Evolutionary conservation across 2,113 vertebrate genomes (phyloP), one percentile per base, ranked within the genome.

Genomic region (Hydrolagus affinis): DNA sequence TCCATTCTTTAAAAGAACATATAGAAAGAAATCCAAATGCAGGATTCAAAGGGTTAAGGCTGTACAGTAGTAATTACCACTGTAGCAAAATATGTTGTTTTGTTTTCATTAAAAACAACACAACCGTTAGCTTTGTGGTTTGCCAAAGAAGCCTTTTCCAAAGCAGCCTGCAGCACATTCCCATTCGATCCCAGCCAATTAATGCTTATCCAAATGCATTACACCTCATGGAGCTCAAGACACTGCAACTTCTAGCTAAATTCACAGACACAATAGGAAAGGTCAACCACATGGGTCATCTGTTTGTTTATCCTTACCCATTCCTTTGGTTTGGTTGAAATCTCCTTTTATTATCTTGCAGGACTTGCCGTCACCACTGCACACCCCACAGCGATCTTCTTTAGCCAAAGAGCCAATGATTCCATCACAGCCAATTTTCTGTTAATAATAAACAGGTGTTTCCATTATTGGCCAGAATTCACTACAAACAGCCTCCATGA

Each of bases 361-460:
- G 87, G 96, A 97, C 89, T 92, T 95, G 2, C 96, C 97, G 0
- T 98, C 95, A 7, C 98, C 97, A 8, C 92, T 97, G 89, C 98
- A 99, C 86, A 98, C 88, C 0, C 97, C 97, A 68, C 98, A 99
- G 70, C 94, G 93, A 91, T 99, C 97, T 89, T 99, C 98, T 88
- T 96, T 96, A 86, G 96, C 96, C 0, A 92, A 92, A 0, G 97
- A 98, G 77, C 97, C 96, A 21, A 99, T 96, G 90, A 98, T 95
- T 86, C 97, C 93, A 17, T 99, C 96, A 59, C 97, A 99, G 89
- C 97, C 97, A 11, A 98, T 97, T 93, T 95, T 98, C 98, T 99
- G 88, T 87, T 32, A 87, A 87, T 83, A 88, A 86, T 21, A 90
- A 90, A 19, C 88, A 92, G 87, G 92, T 86, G 62, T 8, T 15